Base-by-base conservation (phyloP, 2,888 invertebrate genomes). In the Ypsolopha scabrella region DNA sequence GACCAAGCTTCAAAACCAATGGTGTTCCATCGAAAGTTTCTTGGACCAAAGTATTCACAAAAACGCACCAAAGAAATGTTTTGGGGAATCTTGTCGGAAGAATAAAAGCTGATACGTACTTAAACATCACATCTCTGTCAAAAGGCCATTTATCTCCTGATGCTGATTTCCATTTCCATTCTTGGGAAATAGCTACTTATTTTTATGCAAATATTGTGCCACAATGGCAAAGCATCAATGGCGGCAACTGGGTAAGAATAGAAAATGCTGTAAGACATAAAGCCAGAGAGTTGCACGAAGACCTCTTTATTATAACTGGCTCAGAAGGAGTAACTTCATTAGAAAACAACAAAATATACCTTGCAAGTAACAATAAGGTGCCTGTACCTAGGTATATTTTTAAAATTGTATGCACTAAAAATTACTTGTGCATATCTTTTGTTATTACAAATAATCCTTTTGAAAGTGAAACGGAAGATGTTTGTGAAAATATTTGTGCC, bases 381-480 rank as follows among this genome's bases (percentile, higher is more conserved):
- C 72, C 78, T 33, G 80, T 82, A 0, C 87, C 87, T 0, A 69
- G 79, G 60, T 81, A 68, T 63, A 68, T 76, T 50, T 87, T 79
- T 77, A 87, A 87, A 64, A 63, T 88, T 33, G 65, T 87, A 2
- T 71, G 78, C 56, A 71, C 79, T 53, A 64, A 64, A n/a, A 52
- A 59, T 2, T 62, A 73, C 45, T 58, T 70, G 45, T 87, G 73
- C 9, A 76, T 87, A n/a, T 87, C 76, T n/a, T 70, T 88, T 51
- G 68, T 88, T 1, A 68, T 75, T n/a, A 58, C 82, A 10, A 88
- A 89, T 61, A 85, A 88, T 71, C 88, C 88, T 1, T 78, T 75
- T 59, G 53, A 66, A 6, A 51, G 57, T 6, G 54, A 50, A 33
- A 50, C 58, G 11, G 65, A 67, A 36, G 51, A 63, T 33, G 58